These are phyloP conservation scores for Schrankia costaestrigalis DNA, from an alignment of 2,888 invertebrate species.

Conservation along the genomic window DNA sequence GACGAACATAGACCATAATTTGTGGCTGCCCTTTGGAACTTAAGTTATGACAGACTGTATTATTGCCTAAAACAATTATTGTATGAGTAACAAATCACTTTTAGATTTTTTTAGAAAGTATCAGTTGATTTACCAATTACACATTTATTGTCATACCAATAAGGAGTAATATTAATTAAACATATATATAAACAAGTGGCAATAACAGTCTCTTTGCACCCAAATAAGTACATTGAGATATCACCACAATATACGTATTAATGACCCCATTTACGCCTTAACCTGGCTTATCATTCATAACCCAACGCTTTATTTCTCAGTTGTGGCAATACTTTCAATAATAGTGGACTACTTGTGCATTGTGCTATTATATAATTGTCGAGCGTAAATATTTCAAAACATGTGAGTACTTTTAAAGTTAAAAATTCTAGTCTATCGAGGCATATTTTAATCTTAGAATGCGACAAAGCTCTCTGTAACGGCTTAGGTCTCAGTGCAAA, in stretches of 20 bases:
- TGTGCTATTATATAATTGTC: conserved; percentile 17
- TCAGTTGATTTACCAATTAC: background rate
- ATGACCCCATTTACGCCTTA: conserved; percentile 59
- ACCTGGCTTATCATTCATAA: conserved; percentile 23
- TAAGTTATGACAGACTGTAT: too few relatives aligned
- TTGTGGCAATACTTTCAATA: conserved; percentile 26
- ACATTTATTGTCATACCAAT: conserved; percentile 4
- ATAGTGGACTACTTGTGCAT: conserved; percentile 18
- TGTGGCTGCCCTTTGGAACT: too few relatives aligned
- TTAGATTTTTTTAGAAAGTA: background rate
- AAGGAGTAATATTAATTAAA: conserved; percentile 8
- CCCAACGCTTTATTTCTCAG: conserved; percentile 20
- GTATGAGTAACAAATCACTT: background rate
- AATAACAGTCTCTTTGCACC: too few relatives aligned
- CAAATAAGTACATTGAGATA: too few relatives aligned
- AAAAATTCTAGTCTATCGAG: conserved; percentile 11
- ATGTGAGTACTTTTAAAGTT: conserved; percentile 12
- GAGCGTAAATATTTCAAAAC: conserved; percentile 5
- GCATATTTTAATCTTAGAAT: conserved; percentile 10
- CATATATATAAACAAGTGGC: too few relatives aligned
- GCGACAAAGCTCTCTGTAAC: conserved; percentile 9
- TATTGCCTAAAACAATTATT: too few relatives aligned
- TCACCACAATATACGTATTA: too few relatives aligned
- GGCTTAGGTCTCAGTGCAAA: conserved; percentile 31
- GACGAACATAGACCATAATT: too few relatives aligned